Base-by-base conservation (phyloP, 2,113 vertebrate genomes). In the Galeopterus variegatus region DNA sequence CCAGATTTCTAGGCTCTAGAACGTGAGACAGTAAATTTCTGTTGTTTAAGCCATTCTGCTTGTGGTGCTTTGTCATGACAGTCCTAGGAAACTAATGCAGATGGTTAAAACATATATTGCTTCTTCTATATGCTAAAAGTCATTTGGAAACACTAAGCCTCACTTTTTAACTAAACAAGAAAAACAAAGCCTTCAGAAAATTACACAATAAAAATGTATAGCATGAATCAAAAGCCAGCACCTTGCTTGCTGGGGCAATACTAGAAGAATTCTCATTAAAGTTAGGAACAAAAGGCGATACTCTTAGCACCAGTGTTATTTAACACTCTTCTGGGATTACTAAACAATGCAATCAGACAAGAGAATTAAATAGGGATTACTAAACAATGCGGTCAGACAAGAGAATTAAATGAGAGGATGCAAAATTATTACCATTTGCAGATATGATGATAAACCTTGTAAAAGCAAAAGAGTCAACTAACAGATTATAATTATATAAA, bases 361-460 rank as follows among this genome's bases (percentile, higher is more conserved):
- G 70, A 84, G 31, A 90, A 84, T 77, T 83, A 67, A 84, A 88
- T 73, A 41, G 9, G n/a, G 81, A 73, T 36, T 82, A 69, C 80
- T 90, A 56, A 85, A 13, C 86, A 65, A 82, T 11, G 9, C 18
- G 41, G 77, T 56, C 77, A 90, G 50, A 50, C 12, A 90, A 69
- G 70, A 84, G 31, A 90, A 84, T 77, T 83, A 67, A 84, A 88
- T 73, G n/a, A 41, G 33, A 90, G 18, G 52, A 77, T 6, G 33
- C 31, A 84, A 36, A 52, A 76, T 36, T 77, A 76, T 31, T 8
- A 41, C 50, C 48, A 4, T 83, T n/a, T 50, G 3, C 21, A 84
- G 70, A 50, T 60, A 58, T 31, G 50, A 50, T 76, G 24, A 8
- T 48, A 45, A 13, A 9, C 23, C 12, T 77, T 60, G 3, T 90